Evolutionary conservation across 2,113 vertebrate genomes (phyloP), one percentile per base, ranked within the genome.

Genomic region (Corythoichthys haematopterus): DNA sequence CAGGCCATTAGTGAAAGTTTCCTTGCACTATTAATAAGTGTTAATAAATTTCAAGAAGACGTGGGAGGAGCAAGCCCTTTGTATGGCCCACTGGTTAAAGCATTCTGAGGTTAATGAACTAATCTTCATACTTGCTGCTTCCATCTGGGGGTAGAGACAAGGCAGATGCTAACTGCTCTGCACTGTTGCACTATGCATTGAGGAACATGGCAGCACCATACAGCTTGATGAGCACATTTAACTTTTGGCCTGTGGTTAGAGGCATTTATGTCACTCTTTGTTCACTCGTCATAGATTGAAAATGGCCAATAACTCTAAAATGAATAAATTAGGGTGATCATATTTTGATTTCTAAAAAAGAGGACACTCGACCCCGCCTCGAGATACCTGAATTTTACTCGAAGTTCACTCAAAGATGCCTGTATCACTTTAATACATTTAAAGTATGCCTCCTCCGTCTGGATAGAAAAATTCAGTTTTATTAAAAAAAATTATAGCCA

Each of bases 101-200:
- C 74, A 76, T 87, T 87, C 80, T 90, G 88, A 89, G 88, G 90
- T 91, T 91, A 92, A 91, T 91, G 85, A 91, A 87, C 80, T 85
- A 87, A 87, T 91, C 91, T 89, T 81, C 88, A 88, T 90, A 88
- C 75, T 71, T 86, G 86, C 79, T 75, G 75, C 85, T 55, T 71
- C 88, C 88, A 88, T 90, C 90, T 90, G 88, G 81, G 77, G 59
- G 75, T 76, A 73, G 72, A 69, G 77, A 76, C 62, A 55, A 82
- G 80, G 79, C 87, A 87, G 84, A 82, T 85, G 84, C 80, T 88
- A 61, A 60, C 53, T 20, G 46, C 62, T 72, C 38, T 71, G 69
- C 77, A 51, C 85, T 83, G 77, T 74, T 72, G 46, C 50, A 7
- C 6, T 60, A 61, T 48, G 15, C 77, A 78, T 64, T 62, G 74